Evolutionary conservation across 2,888 invertebrate genomes (phyloP).

Genomic region (Octonoba sinensis): DNA sequence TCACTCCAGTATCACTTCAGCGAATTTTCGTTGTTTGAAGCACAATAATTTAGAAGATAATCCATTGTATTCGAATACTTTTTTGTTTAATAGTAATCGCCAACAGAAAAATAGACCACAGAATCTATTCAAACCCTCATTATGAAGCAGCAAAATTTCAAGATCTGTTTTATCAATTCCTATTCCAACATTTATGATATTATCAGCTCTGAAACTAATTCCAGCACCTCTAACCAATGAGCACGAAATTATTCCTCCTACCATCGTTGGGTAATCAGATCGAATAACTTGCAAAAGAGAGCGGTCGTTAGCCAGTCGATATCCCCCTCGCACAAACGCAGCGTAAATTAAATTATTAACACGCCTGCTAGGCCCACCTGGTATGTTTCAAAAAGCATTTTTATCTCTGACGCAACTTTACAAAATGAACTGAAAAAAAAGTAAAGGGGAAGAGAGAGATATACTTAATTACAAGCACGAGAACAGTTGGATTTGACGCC

Average conservation of each 20-base stretch:
- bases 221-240: too few relatives aligned
- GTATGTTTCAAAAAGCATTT: conserved; percentile 43
- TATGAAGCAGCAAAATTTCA: too few relatives aligned
- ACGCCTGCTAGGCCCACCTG: conserved; percentile 55
- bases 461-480: conserved; percentile 46
- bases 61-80: too few relatives aligned
- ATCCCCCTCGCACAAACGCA: conserved; percentile 20
- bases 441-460: not conserved
- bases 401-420: conserved; percentile 32
- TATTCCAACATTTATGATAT: too few relatives aligned
- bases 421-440: conserved; percentile 20
- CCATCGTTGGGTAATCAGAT: conserved; percentile 36
- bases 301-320: conserved; percentile 30
- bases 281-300: conserved; percentile 15
- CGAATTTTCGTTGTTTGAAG: too few relatives aligned
- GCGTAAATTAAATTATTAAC: conserved; percentile 61
- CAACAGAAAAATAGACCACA: too few relatives aligned
- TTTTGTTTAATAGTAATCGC: too few relatives aligned
- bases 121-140: too few relatives aligned
- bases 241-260: conserved; percentile 19
- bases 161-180: too few relatives aligned
- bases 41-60: too few relatives aligned
- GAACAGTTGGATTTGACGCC: conserved; percentile 51
- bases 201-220: too few relatives aligned
- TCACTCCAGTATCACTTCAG: too few relatives aligned